Conservation (phyloP, 2,113 vertebrate genomes). For the Hyperoodon ampullatus region DNA sequence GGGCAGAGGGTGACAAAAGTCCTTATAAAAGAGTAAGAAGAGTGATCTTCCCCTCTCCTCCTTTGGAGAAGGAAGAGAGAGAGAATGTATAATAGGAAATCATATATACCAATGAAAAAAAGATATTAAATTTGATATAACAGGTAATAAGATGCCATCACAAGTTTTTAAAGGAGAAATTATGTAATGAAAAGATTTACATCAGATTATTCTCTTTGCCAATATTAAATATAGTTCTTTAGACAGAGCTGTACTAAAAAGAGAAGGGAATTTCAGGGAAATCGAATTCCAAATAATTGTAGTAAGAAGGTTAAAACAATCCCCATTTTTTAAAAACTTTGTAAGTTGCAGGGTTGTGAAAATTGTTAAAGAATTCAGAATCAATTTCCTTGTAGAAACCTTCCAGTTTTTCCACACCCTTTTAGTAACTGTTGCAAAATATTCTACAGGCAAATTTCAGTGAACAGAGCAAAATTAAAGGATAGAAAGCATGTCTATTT, state of each 20-base stretch:
- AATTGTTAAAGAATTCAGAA: constrained; percentile 59
- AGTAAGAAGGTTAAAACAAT: constrained; percentile 61
- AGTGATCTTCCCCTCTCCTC: neutral
- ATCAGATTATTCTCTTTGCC: constrained; percentile 31
- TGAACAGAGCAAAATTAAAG: constrained; percentile 63
- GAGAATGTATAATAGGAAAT: neutral
- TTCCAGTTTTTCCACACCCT: constrained; percentile 49
- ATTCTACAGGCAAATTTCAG: constrained; percentile 53
- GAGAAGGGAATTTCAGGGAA: constrained; percentile 60
- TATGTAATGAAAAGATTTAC: neutral
- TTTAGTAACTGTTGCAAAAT: constrained; percentile 64
- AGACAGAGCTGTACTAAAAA: constrained; percentile 56
- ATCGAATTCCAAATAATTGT: constrained; percentile 57
- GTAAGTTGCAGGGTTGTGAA: constrained; percentile 41
- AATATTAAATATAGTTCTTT: constrained; percentile 55
- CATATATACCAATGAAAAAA: neutral
- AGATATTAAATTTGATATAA: neutral
- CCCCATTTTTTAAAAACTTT: neutral
- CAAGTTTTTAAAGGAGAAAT: constrained; percentile 42
- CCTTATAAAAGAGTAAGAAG: neutral
- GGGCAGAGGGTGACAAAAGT: neutral
- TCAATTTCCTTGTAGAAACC: constrained; percentile 61
- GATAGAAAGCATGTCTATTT: constrained; percentile 66
- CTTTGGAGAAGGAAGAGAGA: neutral
- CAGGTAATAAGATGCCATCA: neutral